Base-by-base conservation (phyloP, 2,113 vertebrate genomes). In the Heloderma charlesbogerti region DNA sequence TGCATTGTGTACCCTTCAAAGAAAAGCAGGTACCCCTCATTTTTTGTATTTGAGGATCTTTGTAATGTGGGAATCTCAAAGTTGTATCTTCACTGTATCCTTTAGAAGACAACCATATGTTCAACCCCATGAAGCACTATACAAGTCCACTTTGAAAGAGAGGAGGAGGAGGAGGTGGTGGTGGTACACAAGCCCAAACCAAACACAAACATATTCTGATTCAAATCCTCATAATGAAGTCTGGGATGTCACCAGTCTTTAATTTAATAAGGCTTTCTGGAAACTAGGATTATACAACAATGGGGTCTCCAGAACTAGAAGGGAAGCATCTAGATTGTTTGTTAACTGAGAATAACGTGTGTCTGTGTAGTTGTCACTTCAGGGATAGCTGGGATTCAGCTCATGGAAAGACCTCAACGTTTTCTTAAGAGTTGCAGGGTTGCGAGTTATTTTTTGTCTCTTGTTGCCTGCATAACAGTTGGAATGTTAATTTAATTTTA, bases 401-500 rank as follows among this genome's bases (percentile, higher is more conserved):
- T 95, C 95, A 92, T 94, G 92, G 88, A 96, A 96, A 96, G 93
- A 95, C 90, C 25, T 83, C 96, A 91, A 90, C 93, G 82, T 97
- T 97, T 96, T 96, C 95, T 95, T 92, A 94, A 96, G 95, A 95
- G 96, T 95, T 96, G 95, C 96, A 96, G 97, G 96, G 97, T 96
- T 96, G 97, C 97, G 97, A 97, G 97, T 97, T 96, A 97, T 98
- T 97, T 63, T 97, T 97, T 98, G 97, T 97, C 96, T 97, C 97
- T 97, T 96, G 95, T 97, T 98, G 96, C 96, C 94, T 96, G 97
- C 94, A 94, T 97, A 97, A 98, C 97, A 97, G 97, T 98, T 98
- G 97, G 97, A 97, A 97, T 97, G 97, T 97, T 98, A 98, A 99
- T 99, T 98, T 98, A 98, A 99, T 99, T 98, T 98, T 98, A 97